Percentiles rank a stretch among this genome's conserved stretches.
These are phyloP conservation scores for Diadromus collaris DNA, from an alignment of 2,888 invertebrate species.

Conservation along the genomic window DNA sequence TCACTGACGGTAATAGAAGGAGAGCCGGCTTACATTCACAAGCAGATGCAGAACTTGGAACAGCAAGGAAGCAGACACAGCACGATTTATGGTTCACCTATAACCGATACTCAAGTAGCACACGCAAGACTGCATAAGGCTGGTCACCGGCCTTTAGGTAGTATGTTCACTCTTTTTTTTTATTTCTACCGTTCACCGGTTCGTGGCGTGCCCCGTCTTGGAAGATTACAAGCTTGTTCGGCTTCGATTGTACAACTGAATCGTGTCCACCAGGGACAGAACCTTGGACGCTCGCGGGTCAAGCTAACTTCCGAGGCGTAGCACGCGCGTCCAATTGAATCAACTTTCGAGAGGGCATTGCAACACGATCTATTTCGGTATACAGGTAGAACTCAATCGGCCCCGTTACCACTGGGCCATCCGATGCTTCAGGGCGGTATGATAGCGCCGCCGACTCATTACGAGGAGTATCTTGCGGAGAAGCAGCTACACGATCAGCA, in stretches of 20 bases:
- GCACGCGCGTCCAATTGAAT: conserved; percentile 26
- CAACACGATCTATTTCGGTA: conserved; percentile 3
- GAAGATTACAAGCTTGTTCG: conserved; percentile 21
- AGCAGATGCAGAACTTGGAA: conserved; percentile 82
- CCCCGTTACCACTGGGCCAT: conserved; percentile 94
- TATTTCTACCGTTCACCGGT: conserved; percentile 47
- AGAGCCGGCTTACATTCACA: conserved; percentile 79
- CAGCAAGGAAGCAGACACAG: conserved; percentile 76
- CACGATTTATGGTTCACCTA: conserved; percentile 80
- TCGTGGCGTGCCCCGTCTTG: conserved; percentile 21
- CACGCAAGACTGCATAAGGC: conserved; percentile 87
- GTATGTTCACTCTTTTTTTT: conserved; percentile 76
- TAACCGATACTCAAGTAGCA: conserved; percentile 85
- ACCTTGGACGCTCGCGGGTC: not conserved
- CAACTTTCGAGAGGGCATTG: not conserved
- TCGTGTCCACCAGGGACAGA: not conserved
- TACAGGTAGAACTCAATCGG: conserved; percentile 94
- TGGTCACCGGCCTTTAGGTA: conserved; percentile 83
- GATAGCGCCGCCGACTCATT: conserved; percentile 80
- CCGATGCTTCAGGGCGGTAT: conserved; percentile 86
- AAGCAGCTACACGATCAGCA: conserved; percentile 82
- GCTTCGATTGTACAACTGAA: not conserved
- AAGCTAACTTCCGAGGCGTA: conserved; percentile 40
- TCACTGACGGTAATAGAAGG: conserved; percentile 83
- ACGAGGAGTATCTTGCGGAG: conserved; percentile 81